phyloP scores from a whole-genome alignment of 2,888 invertebrate genomes.

The Tetranychus truncatus region DNA sequence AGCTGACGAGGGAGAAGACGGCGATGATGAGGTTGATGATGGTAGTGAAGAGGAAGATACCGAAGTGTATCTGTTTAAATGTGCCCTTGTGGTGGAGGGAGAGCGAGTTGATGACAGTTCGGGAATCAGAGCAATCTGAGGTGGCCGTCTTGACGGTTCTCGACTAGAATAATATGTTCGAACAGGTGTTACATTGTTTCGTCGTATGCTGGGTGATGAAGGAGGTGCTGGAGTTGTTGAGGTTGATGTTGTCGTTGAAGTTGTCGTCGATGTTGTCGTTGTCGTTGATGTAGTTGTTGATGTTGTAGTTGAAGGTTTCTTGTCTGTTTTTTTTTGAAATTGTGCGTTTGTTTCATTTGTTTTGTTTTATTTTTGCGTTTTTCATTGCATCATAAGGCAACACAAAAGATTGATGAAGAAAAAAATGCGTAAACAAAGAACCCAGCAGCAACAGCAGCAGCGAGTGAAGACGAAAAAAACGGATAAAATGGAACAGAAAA shows the following conservation, averaged over 20 bases:
- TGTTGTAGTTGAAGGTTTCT: slow-evolving; percentile 7
- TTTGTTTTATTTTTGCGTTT: too few species aligned
- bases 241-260: slow-evolving; percentile 26
- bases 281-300: slow-evolving; percentile 23
- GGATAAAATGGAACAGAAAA: not conserved
- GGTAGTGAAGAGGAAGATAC: not conserved
- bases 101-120: not conserved
- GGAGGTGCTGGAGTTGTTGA: slow-evolving; percentile 21
- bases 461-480: too few species aligned
- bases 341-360: too few species aligned
- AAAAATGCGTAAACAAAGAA: not conserved
- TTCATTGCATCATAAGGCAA: too few species aligned
- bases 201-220: not conserved
- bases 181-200: slow-evolving; percentile 5
- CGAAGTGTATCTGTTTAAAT: not conserved
- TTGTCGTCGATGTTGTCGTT: slow-evolving; percentile 28
- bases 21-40: not conserved
- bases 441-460: not conserved
- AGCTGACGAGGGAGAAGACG: not conserved
- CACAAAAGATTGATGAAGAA: too few species aligned
- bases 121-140: slow-evolving; percentile 8
- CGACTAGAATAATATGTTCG: slow-evolving; percentile 11
- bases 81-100: not conserved
- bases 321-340: not conserved
- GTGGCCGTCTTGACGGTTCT: slow-evolving; percentile 7